These are phyloP conservation scores for Limenitis camilla DNA, from an alignment of 2,888 invertebrate species.

Conservation along the genomic window DNA sequence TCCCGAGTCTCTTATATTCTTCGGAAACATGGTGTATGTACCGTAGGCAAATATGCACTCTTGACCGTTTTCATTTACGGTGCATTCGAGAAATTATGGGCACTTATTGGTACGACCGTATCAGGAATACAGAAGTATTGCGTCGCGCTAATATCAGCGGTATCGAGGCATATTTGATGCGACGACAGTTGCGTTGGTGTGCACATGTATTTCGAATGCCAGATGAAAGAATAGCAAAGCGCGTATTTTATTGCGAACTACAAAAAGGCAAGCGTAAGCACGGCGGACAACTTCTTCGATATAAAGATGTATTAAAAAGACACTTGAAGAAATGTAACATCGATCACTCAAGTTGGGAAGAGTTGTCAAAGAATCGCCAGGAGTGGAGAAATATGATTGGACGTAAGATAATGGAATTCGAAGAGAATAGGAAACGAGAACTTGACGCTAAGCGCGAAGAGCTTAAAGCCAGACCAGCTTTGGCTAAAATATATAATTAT, in stretches of 20 bases:
- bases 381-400: no score
- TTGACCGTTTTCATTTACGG: neutral
- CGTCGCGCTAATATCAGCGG: neutral
- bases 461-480: no score
- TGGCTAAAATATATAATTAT: no score
- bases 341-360: no score
- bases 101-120: neutral
- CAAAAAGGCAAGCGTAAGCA: constrained; percentile 16
- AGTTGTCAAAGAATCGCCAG: no score
- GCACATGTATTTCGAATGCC: constrained; percentile 16
- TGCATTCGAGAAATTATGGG: neutral
- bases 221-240: constrained; percentile 12
- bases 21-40: no score
- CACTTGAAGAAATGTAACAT: no score
- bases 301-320: constrained; percentile 20
- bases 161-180: constrained; percentile 13
- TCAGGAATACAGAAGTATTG: no score
- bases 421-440: no score
- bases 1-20: no score
- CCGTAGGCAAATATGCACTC: neutral
- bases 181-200: constrained; percentile 14
- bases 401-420: no score
- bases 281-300: constrained; percentile 4
- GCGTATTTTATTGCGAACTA: constrained; percentile 19
- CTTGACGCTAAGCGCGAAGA: no score